Evolutionary conservation across 2,888 invertebrate species (phyloP).

Genomic region (Temnothorax ravouxi): DNA sequence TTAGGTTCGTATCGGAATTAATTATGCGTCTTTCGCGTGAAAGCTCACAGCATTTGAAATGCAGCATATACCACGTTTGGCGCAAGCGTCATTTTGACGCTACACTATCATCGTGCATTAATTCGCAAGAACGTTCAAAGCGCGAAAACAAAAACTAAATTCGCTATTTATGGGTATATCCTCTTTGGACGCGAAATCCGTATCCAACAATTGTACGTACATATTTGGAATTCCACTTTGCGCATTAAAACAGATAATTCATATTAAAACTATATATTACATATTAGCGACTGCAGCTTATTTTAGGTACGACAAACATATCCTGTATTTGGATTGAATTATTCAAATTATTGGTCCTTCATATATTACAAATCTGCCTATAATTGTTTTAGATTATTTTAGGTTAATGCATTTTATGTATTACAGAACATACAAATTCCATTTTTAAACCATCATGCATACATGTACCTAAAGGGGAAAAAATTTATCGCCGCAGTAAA

Average conservation of each 20-base stretch:
- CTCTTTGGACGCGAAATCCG: conserved; percentile 28
- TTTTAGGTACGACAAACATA: neutral
- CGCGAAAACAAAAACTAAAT: neutral
- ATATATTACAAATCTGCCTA: neutral
- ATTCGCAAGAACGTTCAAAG: conserved; percentile 37
- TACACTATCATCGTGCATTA: neutral
- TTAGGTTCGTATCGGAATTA: conserved; percentile 83
- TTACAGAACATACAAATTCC: neutral
- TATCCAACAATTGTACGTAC: neutral
- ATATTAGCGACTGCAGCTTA: neutral
- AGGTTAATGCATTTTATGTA: neutral
- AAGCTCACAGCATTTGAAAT: conserved; percentile 34
- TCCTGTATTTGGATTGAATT: neutral
- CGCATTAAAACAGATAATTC: neutral
- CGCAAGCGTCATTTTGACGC: conserved; percentile 1
- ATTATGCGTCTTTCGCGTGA: conserved; percentile 61
- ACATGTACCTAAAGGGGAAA: neutral
- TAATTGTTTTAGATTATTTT: neutral
- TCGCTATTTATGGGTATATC: neutral
- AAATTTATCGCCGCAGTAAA: neutral
- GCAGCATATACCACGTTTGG: conserved; percentile 35
- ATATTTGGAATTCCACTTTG: conserved; percentile 7
- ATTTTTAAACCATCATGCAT: neutral
- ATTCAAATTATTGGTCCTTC: neutral
- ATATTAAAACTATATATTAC: neutral